Evolutionary conservation across 2,113 vertebrate species (phyloP).

Genomic region (Cyanoderma ruficeps): DNA sequence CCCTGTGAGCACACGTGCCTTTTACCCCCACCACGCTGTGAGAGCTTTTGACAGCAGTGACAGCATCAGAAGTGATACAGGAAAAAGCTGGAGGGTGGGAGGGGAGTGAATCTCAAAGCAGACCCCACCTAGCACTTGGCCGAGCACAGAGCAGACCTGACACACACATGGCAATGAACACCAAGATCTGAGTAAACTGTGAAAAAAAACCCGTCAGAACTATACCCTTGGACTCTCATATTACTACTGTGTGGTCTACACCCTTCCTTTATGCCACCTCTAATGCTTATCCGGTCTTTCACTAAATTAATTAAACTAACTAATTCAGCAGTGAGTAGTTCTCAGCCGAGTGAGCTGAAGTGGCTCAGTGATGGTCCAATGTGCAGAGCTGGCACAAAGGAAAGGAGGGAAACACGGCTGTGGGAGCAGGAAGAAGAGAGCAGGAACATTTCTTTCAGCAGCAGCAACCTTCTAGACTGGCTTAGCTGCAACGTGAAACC

Average conservation of each 20-base stretch:
- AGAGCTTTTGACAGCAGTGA: not conserved
- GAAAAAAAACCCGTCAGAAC: not conserved
- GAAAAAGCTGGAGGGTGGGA: not conserved
- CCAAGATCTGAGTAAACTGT: rapidly evolving
- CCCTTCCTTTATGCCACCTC: not conserved
- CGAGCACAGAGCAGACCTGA: not conserved
- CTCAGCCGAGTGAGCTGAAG: not conserved
- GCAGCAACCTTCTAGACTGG: not conserved
- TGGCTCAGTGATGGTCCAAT: not conserved
- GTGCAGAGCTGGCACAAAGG: not conserved
- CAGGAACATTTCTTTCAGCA: not conserved
- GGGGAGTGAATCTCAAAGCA: not conserved
- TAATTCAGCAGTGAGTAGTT: not conserved
- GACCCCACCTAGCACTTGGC: not conserved
- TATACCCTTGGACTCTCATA: not conserved
- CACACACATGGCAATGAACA: not conserved
- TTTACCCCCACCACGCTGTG: not conserved
- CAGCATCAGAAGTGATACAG: not conserved
- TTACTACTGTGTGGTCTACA: not conserved
- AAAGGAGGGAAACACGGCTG: rapidly evolving
- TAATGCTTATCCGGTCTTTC: not conserved
- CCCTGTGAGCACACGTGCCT: not conserved
- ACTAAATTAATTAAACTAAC: not conserved
- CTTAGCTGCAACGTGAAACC: not conserved
- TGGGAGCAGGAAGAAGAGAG: not conserved